Base-by-base conservation (phyloP, 2,797 vertebrate species). In the Paramormyrops hopkinsi region DNA sequence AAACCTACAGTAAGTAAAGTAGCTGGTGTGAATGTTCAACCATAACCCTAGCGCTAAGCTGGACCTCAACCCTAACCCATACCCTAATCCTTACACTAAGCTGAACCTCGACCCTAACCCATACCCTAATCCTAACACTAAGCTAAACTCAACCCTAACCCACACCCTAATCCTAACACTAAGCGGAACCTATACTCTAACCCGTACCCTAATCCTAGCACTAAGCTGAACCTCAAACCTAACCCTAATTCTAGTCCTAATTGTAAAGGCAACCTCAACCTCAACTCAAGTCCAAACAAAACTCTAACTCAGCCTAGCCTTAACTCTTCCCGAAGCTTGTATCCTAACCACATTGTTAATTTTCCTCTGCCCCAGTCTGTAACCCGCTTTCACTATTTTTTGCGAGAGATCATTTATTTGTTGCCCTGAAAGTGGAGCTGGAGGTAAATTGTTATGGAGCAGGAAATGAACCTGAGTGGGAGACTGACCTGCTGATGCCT, bases 401-500 rank as follows among this genome's bases (percentile, higher is more conserved):
- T 46, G 92, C 87, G 88, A 90, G 90, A 93, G 92, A 89, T 92
- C 92, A 94, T 95, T 95, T 94, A 95, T 96, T 95, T 95, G 92
- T 92, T 92, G 92, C 92, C 94, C 94, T 95, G 96, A 96, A 94
- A 95, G 93, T 95, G 94, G 93, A 93, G 92, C 93, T 95, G 93
- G 94, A 94, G 93, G 95, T 94, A 92, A 94, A 93, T 95, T 94
- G 91, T 95, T 95, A 93, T 93, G 94, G 93, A 94, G 94, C 92
- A 95, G 95, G 93, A 96, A 96, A 96, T 96, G 95, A 82, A 82
- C 76, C 76, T 46, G 76, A 46, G 76, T 82, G 76, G 76, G 95
- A 93, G 51, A 91, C 92, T 89, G 90, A 91, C 92, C 88, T 90
- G 90, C 89, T 91, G 91, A 90, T 90, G n/a, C n/a, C 33, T 22